Percentiles rank a stretch among this genome's conserved stretches.
Conservation (phyloP, 2,888 invertebrate species). For the Liodrosophila aerea region DNA sequence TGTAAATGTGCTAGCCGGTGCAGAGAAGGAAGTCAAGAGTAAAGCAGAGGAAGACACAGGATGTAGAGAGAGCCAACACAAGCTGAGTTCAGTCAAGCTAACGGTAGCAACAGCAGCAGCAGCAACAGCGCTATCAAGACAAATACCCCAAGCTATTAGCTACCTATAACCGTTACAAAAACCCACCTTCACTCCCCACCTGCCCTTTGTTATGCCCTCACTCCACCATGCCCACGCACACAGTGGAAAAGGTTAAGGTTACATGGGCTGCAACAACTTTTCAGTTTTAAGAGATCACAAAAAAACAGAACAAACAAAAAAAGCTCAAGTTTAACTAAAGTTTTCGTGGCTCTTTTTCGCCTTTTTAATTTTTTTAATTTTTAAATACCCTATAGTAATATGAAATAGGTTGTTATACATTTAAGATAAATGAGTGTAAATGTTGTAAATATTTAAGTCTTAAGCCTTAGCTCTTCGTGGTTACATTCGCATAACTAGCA, state of each 20-base stretch:
- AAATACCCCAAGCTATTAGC: conserved; percentile 51
- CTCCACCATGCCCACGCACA: conserved; percentile 1
- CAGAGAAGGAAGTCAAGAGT: background rate
- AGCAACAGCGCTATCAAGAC: conserved; percentile 25
- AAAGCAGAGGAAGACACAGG: no score
- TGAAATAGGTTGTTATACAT: no score
- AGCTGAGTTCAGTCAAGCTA: background rate
- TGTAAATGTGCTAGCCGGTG: conserved; percentile 32
- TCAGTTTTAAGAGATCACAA: background rate
- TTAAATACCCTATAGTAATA: background rate
- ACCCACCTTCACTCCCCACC: no score
- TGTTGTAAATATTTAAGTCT: no score
- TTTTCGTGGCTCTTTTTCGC: no score
- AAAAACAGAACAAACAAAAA: no score
- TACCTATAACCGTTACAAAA: conserved; percentile 10
- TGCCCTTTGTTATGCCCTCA: background rate
- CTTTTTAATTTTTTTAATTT: no score
- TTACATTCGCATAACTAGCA: no score
- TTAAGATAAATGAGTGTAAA: no score
- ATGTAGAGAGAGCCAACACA: no score
- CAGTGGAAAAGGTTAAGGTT: conserved; percentile 40
- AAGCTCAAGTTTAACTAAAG: no score
- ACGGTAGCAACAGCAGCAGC: background rate
- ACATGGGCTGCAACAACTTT: conserved; percentile 6
- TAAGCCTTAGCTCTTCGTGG: no score